Evolutionary conservation across 2,888 invertebrate genomes (phyloP), one percentile per base, ranked within the genome.

Genomic region (Brachyopa scutellaris): DNA sequence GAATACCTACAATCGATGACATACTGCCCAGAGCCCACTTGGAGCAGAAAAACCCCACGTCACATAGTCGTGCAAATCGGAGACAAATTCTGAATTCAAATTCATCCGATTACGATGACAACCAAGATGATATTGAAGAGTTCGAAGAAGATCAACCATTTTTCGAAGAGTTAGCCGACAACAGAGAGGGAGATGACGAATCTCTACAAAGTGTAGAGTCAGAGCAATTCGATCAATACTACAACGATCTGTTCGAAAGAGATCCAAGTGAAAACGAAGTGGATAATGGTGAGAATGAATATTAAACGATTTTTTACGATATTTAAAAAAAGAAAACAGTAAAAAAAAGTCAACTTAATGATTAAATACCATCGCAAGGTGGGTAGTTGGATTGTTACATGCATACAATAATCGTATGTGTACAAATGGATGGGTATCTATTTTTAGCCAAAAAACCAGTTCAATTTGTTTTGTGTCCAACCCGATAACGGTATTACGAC

Each of bases 171-270:
- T 67, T 79, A 26, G 64, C 51, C 53, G 88, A 88, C 4, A 86
- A 86, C 2, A 89, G 90, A 21, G 86, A 85, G 0, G 90, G 89
- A 26, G 87, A 88, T 51, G 90, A 90, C 45, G 94, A 94, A 85
- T 92, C 92, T 42, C 88, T 95, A 86, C 94, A 94, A 88, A 94
- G 93, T 84, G 94, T 94, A 3, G 95, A 95, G 87, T 94, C 94
- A 45, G 94, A 94, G 87, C 94, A 94, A 86, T 92, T 94, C 42
- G 93, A 93, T 88, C 93, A 93, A 47, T 92, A 93, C 86, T 93
- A 93, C 85, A 90, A 91, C 80, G 92, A 92, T 89, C 91, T 89
- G 57, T 87, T 88, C 47, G 87, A 88, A 66, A 86, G 87, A 5
- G 88, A 89, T 88, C 89, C 89, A 23, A 87, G 88, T 61, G 90